Base-by-base conservation (phyloP, 2,888 invertebrate species). In the Autographa pulchrina region DNA sequence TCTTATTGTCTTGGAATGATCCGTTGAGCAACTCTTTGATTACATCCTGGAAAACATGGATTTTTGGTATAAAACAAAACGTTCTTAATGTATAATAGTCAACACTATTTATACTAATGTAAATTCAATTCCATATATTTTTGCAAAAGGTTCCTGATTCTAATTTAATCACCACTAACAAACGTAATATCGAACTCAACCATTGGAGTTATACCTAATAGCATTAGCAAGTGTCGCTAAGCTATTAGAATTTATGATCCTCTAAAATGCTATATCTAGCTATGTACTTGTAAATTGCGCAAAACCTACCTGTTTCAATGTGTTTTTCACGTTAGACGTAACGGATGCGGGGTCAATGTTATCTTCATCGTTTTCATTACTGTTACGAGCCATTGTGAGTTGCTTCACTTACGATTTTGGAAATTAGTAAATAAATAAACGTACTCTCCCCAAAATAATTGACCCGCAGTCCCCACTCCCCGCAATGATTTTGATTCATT, bases 1-100 rank as follows among this genome's bases (percentile, higher is more conserved):
- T 96, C 87, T 96, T 96, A 77, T 95, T 92, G 84, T 96, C 96
- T 86, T 93, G 91, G 82, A 96, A 96, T 56, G 96, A 93, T 38
- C 93, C 92, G 82, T 96, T 95, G 4, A 96, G 81, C 8, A 95
- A 90, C 78, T 96, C 96, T 85, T 96, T 96, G 68, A 96, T 94
- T 11, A 96, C 88, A 76, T 96, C 96, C 96, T 96, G 78, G 0
- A 77, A 82, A 66, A 48, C 8, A 48, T 48, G n/a, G n/a, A 7
- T 48, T n/a, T 6, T 3, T 6, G 35, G 8, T 35, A n/a, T n/a
- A n/a, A n/a, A n/a, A n/a, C n/a, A n/a, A n/a, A n/a, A n/a, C n/a
- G 25, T 25, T 25, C 25, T 25, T 25, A 25, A 25, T 25, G 25
- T 25, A 25, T 3, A 25, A 25, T 25, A 25, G 25, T 25, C 25